A percentile compares a stretch with the other conserved stretches of the same genome.
Evolutionary conservation across 2,113 vertebrate species (phyloP).

Genomic region (Apaloderma vittatum): DNA sequence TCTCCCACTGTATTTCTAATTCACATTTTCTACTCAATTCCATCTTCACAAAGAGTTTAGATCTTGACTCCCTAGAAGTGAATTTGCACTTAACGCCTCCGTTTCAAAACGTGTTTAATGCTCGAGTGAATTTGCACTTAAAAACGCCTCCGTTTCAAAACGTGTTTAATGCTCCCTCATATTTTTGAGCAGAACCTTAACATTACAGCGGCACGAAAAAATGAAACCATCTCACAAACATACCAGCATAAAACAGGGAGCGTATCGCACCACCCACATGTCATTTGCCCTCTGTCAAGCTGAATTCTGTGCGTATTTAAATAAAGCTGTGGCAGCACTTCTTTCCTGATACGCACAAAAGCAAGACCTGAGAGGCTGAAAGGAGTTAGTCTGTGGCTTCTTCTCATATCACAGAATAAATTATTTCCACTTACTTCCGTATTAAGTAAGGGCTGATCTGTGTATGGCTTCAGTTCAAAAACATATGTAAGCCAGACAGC

Average conservation of each 20-base stretch:
- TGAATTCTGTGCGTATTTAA: neutral
- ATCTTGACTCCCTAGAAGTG: neutral
- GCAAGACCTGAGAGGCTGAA: neutral
- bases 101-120: neutral
- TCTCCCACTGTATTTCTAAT: neutral
- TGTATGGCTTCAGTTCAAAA: slow-evolving; percentile 9
- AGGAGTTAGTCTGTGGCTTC: neutral
- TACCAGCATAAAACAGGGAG: neutral
- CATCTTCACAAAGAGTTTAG: neutral
- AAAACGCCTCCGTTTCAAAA: neutral
- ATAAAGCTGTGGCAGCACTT: neutral
- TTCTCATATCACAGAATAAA: neutral
- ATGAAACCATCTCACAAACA: neutral
- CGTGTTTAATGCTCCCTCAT: fast-evolving
- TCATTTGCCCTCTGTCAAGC: neutral
- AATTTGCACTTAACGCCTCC: neutral
- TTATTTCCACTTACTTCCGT: neutral
- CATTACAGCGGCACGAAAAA: neutral
- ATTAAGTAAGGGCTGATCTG: neutral
- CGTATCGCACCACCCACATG: neutral
- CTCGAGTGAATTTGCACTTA: neutral
- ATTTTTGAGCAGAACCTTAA: neutral
- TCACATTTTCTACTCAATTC: neutral
- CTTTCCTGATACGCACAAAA: neutral
- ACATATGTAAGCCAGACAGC: neutral